Conservation (phyloP, 2,888 invertebrate species). For the Epistrophe grossulariae region DNA sequence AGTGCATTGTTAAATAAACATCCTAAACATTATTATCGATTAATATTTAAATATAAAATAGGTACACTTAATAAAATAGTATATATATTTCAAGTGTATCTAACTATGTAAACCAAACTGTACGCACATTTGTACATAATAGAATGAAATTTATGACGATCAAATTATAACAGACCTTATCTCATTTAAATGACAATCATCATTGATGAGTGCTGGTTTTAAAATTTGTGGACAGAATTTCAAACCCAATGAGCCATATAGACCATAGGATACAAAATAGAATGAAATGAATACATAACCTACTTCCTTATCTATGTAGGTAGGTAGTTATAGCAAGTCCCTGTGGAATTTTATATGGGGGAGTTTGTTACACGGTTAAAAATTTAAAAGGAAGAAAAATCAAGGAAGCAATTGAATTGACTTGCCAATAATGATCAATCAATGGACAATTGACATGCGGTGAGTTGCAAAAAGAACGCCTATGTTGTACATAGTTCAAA, state of each 20-base stretch:
- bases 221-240: constrained; percentile 51
- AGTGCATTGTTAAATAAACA: too few species aligned
- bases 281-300: not conserved
- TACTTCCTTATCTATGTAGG: not conserved
- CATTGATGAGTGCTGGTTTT: constrained; percentile 71
- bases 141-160: not conserved
- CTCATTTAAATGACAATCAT: constrained; percentile 74
- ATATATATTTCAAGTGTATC: not conserved
- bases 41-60: too few species aligned
- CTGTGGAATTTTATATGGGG: constrained; percentile 51
- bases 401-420: constrained; percentile 68
- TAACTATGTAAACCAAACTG: not conserved
- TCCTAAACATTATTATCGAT: too few species aligned
- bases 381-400: constrained; percentile 68
- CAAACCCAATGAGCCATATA: constrained; percentile 67
- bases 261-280: too few species aligned
- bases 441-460: constrained; percentile 74
- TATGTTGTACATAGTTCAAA: constrained; percentile 25
- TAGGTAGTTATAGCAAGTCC: constrained; percentile 18
- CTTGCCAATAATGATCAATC: constrained; percentile 71
- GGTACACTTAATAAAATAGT: too few species aligned
- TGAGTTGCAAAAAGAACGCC: constrained; percentile 64
- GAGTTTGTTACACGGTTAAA: constrained; percentile 30
- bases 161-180: constrained; percentile 26
- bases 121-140: not conserved